A percentile compares a stretch with the other conserved stretches of the same genome.
These are phyloP conservation scores for Pantherophis vulpinus DNA, from an alignment of 2,797 vertebrate genomes.

Conservation along the genomic window DNA sequence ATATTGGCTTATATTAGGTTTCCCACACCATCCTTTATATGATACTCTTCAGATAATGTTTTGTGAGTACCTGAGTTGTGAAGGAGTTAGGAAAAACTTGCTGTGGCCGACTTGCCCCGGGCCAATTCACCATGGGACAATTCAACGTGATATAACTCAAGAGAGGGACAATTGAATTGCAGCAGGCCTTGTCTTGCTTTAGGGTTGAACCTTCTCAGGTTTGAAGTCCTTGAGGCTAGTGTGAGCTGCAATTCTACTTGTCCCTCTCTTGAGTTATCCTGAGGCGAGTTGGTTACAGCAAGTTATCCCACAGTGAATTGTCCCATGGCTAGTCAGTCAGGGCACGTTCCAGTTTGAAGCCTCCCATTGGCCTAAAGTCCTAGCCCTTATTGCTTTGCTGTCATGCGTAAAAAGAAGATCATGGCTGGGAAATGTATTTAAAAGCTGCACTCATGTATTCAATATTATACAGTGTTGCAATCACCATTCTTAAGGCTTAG, in stretches of 20 bases:
- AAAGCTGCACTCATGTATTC: neutral
- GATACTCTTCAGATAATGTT: neutral
- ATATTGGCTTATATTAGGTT: neutral
- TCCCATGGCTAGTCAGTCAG: neutral
- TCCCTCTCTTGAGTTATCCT: neutral
- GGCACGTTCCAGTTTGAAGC: neutral
- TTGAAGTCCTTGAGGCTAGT: neutral
- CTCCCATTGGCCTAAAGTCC: neutral
- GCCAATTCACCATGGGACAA: neutral
- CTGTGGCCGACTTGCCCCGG: fast-evolving
- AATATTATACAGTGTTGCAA: too few relatives aligned
- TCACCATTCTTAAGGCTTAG: neutral
- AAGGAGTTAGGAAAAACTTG: neutral
- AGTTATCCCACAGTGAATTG: neutral
- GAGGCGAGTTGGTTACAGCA: neutral
- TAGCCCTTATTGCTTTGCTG: neutral
- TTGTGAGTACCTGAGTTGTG: neutral
- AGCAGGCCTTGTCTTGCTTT: neutral
- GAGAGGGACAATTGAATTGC: neutral
- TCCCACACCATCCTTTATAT: neutral
- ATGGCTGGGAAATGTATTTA: neutral
- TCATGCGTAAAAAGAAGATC: neutral
- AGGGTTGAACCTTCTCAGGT: neutral
- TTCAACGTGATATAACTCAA: neutral
- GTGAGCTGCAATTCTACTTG: neutral